These are phyloP conservation scores for Leptopilina clavipes DNA, from an alignment of 1,140 invertebrate genomes.

Conservation along the genomic window DNA sequence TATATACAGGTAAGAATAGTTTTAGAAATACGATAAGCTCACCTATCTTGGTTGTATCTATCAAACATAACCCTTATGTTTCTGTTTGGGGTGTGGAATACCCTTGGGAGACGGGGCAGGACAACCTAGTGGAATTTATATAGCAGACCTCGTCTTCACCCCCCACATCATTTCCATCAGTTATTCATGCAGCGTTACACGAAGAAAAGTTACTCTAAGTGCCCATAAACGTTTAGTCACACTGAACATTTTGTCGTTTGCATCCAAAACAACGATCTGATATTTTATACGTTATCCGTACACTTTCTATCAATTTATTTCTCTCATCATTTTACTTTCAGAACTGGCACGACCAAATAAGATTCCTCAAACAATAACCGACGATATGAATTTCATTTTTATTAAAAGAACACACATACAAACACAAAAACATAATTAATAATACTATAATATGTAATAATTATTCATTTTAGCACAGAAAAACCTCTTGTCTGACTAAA, in stretches of 20 bases:
- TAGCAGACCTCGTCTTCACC: conserved; percentile 60
- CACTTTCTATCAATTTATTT: not conserved
- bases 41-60: conserved; percentile 71
- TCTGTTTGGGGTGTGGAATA: conserved; percentile 56
- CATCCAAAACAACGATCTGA: conserved; percentile 12
- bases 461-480: too few relatives aligned
- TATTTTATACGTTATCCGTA: conserved; percentile 1
- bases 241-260: conserved; percentile 34
- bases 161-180: conserved; percentile 67
- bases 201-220: conserved; percentile 70
- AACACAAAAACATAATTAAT: too few relatives aligned
- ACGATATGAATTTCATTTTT: too few relatives aligned
- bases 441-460: too few relatives aligned
- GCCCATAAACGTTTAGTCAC: conserved; percentile 70
- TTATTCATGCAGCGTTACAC: conserved; percentile 73
- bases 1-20: conserved; percentile 44
- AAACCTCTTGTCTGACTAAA: too few relatives aligned
- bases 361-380: too few relatives aligned
- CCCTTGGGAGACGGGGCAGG: conserved; percentile 65
- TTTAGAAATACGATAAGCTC: conserved; percentile 74
- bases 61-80: conserved; percentile 74
- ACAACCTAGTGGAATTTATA: conserved; percentile 73
- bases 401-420: too few relatives aligned
- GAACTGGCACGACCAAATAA: too few relatives aligned
- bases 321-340: not conserved